Evolutionary conservation across 2,888 invertebrate genomes (phyloP), one percentile per base, ranked within the genome.

Genomic region (Tipula unca): DNA sequence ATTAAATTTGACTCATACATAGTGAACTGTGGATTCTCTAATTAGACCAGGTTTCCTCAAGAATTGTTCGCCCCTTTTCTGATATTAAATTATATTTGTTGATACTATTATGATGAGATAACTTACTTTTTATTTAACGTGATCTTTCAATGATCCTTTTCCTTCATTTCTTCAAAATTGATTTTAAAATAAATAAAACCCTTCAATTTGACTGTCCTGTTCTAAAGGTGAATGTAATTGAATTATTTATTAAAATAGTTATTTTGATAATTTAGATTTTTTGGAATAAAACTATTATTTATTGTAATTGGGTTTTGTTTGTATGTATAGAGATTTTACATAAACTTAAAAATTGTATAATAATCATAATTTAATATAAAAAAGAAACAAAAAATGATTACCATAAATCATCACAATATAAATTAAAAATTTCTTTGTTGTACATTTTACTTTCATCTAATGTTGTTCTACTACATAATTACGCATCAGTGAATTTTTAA

Each of bases 281-380:
- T 69, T 69, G 10, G 20, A 69, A 69, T 69, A 69, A 69, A 69
- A 69, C 69, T 69, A 69, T 69, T 69, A 25, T 69, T 25, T 69
- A 69, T n/a, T n/a, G n/a, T 2, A 25, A 69, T 69, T 25, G 69
- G 3, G 3, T 25, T 69, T 69, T 69, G 69, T 69, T 69, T 69
- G 69, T 54, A 48, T 48, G 8, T 69, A 25, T 25, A 20, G 69
- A 69, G 69, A 69, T 69, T 48, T 69, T 25, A 69, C 25, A 69
- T 25, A 69, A 69, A 25, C 25, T 69, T 69, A 69, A 69, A 69
- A 69, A 20, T 69, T 69, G 69, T 69, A 69, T 69, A 69, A 69
- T 69, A 69, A 69, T 69, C 69, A 69, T 69, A 69, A 69, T 69
- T 69, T 69, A 69, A 69, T 69, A 69, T 69, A 69, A 69, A 69